Base-by-base conservation (phyloP, 2,888 invertebrate genomes). In the Tridacna gigas region DNA sequence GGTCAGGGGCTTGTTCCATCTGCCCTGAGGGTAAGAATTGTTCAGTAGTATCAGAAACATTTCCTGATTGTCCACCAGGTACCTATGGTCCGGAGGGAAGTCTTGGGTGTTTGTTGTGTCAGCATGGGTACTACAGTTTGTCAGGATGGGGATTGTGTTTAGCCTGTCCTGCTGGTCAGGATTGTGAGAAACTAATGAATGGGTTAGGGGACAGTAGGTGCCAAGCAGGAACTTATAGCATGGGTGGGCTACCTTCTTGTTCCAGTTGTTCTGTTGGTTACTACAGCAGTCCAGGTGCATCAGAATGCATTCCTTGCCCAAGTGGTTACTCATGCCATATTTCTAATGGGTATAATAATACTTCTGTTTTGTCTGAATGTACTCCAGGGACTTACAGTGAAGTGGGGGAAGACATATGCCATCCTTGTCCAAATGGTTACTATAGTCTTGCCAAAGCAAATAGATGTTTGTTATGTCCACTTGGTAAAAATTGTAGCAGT, bases 151-250 rank as follows among this genome's bases (percentile, higher is more conserved):
- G 47, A 28, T 74, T 71, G 61, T 94, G 94, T 83, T 88, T 88
- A 0, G 45, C 75, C 4, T 93, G 93, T 84, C 88, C 91, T 22
- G 86, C 86, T 61, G 93, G 93, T 69, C 73, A 78, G 22, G 45
- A 77, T n/a, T 91, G 91, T 79, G 74, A 80, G 11, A 77, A 87
- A 56, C 79, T 86, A 0, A 74, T 84, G n/a, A 45, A 79, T 5
- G 83, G 83, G 0, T 47, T 61, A 13, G 61, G 71, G 37, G 65
- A 63, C 26, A 3, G 60, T 47, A 61, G 37, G 2, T 90, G 91
- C 79, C 28, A 61, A 18, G 87, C 82, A 63, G 91, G 92, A 37
- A 85, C 77, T 18, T 89, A 82, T 63, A 86, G 84, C 77, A 28
- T 71, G 22, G 75, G 20, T 20, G 89, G 89, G 7, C 47, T 66